A percentile compares a stretch with the other conserved stretches of the same genome.
Evolutionary conservation across 2,888 invertebrate species (phyloP).

Genomic region (Tortricodes alternella): DNA sequence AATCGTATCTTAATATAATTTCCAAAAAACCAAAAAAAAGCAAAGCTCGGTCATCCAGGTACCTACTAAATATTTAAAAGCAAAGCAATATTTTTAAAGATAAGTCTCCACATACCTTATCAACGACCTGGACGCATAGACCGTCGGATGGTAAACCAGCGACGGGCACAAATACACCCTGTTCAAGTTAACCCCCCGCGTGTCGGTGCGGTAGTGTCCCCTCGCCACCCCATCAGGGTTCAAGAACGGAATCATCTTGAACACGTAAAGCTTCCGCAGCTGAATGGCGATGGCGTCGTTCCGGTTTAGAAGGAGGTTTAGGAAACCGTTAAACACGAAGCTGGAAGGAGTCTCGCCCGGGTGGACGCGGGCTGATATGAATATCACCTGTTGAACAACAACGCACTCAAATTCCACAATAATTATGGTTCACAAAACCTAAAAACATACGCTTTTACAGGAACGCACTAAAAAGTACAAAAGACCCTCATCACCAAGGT

Average conservation of each 20-base stretch:
- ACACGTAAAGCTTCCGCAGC: slow-evolving; percentile 90
- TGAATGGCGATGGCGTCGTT: slow-evolving; percentile 89
- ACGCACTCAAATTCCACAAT: neutral
- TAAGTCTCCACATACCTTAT: slow-evolving; percentile 79
- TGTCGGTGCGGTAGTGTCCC: slow-evolving; percentile 94
- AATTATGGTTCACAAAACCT: neutral
- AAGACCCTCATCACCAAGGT: too few relatives aligned
- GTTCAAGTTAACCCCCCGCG: slow-evolving; percentile 93
- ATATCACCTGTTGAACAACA: slow-evolving; percentile 84
- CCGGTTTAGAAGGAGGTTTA: slow-evolving; percentile 88
- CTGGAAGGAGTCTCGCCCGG: slow-evolving; percentile 96
- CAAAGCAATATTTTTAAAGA: too few relatives aligned
- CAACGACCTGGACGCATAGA: slow-evolving; percentile 91
- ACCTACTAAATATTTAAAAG: too few relatives aligned
- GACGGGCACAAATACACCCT: slow-evolving; percentile 92
- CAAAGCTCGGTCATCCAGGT: too few relatives aligned
- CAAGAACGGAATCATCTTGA: slow-evolving; percentile 94
- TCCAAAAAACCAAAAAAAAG: too few relatives aligned
- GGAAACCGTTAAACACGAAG: slow-evolving; percentile 94
- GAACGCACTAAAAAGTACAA: too few relatives aligned
- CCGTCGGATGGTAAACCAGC: slow-evolving; percentile 88
- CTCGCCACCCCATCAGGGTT: slow-evolving; percentile 95
- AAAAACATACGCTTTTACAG: too few relatives aligned
- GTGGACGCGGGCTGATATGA: slow-evolving; percentile 94
- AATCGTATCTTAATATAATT: too few relatives aligned